Conservation (phyloP, 2,888 invertebrate species). For the Folsomia manolachei region DNA sequence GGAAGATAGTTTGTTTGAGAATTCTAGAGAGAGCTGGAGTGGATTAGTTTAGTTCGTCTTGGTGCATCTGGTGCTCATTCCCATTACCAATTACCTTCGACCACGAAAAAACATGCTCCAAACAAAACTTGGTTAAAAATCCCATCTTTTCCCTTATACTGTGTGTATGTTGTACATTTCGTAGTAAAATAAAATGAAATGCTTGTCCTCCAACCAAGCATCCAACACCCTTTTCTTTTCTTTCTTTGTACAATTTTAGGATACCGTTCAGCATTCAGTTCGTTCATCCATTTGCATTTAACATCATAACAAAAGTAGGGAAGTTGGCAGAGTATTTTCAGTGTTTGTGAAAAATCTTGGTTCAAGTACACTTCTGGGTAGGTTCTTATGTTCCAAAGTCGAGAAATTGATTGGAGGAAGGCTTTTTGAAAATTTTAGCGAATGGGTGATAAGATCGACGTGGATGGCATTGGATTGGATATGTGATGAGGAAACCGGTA, state of each 20-base stretch:
- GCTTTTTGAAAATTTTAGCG: not conserved
- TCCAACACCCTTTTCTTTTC: not conserved
- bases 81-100: not conserved
- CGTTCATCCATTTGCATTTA: too few relatives aligned
- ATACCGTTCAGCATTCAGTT: not conserved
- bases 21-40: not conserved
- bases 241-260: not conserved
- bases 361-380: not conserved
- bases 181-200: too few relatives aligned
- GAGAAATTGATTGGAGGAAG: not conserved
- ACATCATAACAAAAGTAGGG: not conserved
- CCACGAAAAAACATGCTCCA: not conserved
- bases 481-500: conserved; percentile 3
- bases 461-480: not conserved
- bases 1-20: too few relatives aligned
- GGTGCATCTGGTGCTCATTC: conserved; percentile 5
- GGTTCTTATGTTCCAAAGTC: not conserved
- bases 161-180: too few relatives aligned
- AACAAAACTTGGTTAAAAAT: not conserved
- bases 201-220: not conserved
- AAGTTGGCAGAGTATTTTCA: not conserved
- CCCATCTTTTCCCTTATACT: not conserved
- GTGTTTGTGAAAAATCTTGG: not conserved
- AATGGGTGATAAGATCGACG: not conserved
- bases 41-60: not conserved